Conservation (phyloP, 2,113 vertebrate genomes). For the Nettapus auritus region DNA sequence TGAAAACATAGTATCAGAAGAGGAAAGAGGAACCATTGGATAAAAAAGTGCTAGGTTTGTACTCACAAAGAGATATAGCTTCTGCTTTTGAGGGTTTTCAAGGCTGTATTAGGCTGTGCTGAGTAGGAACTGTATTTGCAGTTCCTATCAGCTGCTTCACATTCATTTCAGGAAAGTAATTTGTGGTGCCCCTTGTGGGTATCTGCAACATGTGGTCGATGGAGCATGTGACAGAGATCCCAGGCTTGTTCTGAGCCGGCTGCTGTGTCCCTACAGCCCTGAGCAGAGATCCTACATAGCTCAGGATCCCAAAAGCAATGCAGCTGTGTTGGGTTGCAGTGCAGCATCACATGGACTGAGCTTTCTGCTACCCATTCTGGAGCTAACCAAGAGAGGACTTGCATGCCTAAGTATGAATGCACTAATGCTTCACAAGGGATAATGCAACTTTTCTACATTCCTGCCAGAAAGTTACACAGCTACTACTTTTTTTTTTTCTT, state of each 20-base stretch:
- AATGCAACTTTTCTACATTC: background rate
- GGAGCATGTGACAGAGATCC: background rate
- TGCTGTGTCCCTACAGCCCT: background rate
- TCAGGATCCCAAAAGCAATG: background rate
- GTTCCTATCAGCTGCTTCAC: accelerated
- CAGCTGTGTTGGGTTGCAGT: background rate
- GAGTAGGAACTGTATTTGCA: background rate
- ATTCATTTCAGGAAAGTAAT: background rate
- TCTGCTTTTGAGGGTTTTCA: background rate
- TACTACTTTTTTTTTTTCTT: background rate
- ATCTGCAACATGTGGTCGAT: background rate
- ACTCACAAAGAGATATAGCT: background rate
- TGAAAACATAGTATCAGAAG: background rate
- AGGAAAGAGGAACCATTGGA: background rate
- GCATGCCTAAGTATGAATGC: background rate
- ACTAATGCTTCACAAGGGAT: background rate
- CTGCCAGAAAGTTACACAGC: background rate
- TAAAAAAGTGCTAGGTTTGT: background rate
- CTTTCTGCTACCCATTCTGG: background rate
- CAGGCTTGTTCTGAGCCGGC: background rate
- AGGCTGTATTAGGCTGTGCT: accelerated
- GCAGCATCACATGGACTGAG: accelerated
- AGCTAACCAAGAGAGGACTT: background rate
- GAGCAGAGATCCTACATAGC: background rate
- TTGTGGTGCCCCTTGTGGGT: background rate